Evolutionary conservation across 1,140 invertebrate genomes (phyloP), one percentile per base, ranked within the genome.

Genomic region (Proales similis): DNA sequence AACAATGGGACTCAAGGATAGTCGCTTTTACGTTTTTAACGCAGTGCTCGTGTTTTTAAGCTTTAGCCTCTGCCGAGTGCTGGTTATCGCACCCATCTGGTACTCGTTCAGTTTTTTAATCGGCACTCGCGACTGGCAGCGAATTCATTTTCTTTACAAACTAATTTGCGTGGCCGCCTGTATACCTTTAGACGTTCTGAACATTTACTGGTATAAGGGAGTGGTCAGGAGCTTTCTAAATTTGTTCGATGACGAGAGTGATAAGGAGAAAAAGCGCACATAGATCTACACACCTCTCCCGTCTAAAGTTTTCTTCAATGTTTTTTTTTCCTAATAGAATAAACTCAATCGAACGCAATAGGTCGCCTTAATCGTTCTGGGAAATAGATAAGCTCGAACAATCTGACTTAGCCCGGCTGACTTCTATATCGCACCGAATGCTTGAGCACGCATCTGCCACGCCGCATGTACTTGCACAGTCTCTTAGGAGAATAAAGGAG

Each of bases 281-380:
- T n/a, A n/a, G n/a, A n/a, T n/a, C n/a, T 49, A 49, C 27, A 49
- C 22, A 49, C 14, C 48, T 12, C 27, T 49, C n/a, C n/a, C n/a
- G n/a, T 36, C n/a, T 36, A 36, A 36, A 36, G 9, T 9, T 36
- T 36, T 36, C n/a, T 9, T 9, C 33, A 36, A 36, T 9, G 9
- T 36, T 36, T 42, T 42, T 17, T 42, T 42, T 42, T 17, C 39
- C 17, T 42, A 42, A 42, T 42, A 17, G 3, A 4, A 42, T 17
- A 17, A 42, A 17, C 22, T 42, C 22, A 42, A 4, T 42, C 22
- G 17, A 42, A 42, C 3, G 22, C 4, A 42, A 4, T 42, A 14
- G 39, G 26, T 29, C 14, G 20, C 46, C 19, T 11, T 36, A 36
- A 36, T 36, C 11, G n/a, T 36, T 36, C 32, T 29, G 1, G 0